Percentiles rank a stretch among this genome's conserved stretches.
These are phyloP conservation scores for Laticauda colubrina DNA, from an alignment of 2,113 vertebrate genomes.

Conservation along the genomic window DNA sequence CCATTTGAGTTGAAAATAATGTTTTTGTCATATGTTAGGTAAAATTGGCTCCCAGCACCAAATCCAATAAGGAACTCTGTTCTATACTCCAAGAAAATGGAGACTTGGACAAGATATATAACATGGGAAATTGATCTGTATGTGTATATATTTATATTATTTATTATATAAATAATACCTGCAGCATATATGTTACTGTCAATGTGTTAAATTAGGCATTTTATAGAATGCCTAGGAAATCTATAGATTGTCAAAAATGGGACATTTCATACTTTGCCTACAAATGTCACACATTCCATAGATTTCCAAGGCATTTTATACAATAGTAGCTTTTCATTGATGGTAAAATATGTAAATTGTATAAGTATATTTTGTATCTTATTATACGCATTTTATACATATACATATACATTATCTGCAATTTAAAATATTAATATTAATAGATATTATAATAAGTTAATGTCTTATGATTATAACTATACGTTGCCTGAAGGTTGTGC, in stretches of 20 bases:
- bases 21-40: neutral
- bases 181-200: neutral
- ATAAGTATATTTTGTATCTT: neutral
- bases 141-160: neutral
- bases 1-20: neutral
- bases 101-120: neutral
- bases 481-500: neutral
- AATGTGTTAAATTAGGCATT: neutral
- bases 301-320: neutral
- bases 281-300: neutral
- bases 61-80: neutral
- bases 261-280: neutral
- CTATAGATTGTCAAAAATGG: neutral
- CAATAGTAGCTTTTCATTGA: neutral
- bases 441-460: too few relatives aligned
- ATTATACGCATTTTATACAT: too few relatives aligned
- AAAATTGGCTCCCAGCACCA: neutral
- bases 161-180: neutral
- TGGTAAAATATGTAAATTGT: neutral
- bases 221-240: neutral
- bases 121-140: neutral
- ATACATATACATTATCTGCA: too few relatives aligned
- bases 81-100: neutral
- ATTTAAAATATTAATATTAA: too few relatives aligned
- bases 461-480: neutral